Evolutionary conservation across 2,113 vertebrate genomes (phyloP), one percentile per base, ranked within the genome.

Genomic region (Clarias gariepinus): DNA sequence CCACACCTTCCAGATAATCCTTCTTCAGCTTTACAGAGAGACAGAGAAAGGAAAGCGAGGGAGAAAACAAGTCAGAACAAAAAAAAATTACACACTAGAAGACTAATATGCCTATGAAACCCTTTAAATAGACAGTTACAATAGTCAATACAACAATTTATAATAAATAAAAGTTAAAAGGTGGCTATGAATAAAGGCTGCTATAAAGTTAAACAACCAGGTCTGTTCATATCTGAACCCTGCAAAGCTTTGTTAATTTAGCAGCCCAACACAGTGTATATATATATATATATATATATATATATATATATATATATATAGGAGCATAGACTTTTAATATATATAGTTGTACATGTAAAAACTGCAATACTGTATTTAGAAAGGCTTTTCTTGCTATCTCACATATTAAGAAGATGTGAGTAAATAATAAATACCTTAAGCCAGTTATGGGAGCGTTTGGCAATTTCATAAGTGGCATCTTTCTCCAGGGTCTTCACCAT

Each of bases 371-470:
- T n/a, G n/a, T n/a, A 55, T 10, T 25, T 52, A 52, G 71, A 74
- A 4, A 55, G 25, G 13, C 5, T 8, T 55, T 55, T 3, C 52
- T n/a, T 28, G 52, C 7, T 15, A 47, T 0, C 4, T 23, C 15
- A 78, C 25, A 47, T 9, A 57, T 82, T 19, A 41, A 33, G 64
- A n/a, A 33, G 12, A 19, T 12, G 47, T 58, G 28, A 47, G 10
- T 53, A 23, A 8, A 10, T 88, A 21, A 61, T n/a, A 7, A 33
- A 82, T 88, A 98, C 97, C 97, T 98, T 98, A 58, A 98, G 94
- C 97, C 97, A 98, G 88, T 98, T 98, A 91, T 97, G 97, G 0
- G 97, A 98, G 23, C 97, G 95, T 90, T 97, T 98, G 47, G 97
- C 97, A 3, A 98, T 98, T 93, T 98, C 97, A 12, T 98, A 98